A percentile compares a stretch with the other conserved stretches of the same genome.
These are phyloP conservation scores for Schizopygopsis malacanthus DNA, from an alignment of 2,797 vertebrate species.

Conservation along the genomic window DNA sequence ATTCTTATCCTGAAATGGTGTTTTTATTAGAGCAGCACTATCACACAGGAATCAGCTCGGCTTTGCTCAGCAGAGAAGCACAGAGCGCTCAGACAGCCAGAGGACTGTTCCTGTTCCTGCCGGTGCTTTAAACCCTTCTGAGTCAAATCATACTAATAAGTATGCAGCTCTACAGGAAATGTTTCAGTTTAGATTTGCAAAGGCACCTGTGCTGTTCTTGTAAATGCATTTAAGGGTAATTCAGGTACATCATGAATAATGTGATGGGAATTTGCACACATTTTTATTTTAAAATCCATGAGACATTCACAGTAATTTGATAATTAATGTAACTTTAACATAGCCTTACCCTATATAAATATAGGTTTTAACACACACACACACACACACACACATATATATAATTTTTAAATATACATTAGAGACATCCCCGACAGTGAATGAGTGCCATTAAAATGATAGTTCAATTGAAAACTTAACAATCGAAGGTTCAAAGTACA, in stretches of 20 bases:
- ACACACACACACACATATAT: background rate
- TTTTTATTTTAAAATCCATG: background rate
- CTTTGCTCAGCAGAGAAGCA: conserved; percentile 67
- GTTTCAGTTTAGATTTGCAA: conserved; percentile 24
- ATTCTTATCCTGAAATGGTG: conserved; percentile 80
- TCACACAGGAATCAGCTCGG: conserved; percentile 72
- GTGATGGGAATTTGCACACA: background rate
- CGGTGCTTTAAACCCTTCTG: conserved; percentile 31
- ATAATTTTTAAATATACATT: no score
- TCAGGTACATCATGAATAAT: background rate
- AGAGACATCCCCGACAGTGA: background rate
- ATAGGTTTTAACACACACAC: background rate
- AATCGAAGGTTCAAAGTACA: no score
- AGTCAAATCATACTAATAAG: conserved; percentile 50
- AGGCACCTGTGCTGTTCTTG: conserved; percentile 27
- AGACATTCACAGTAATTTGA: background rate
- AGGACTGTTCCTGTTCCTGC: conserved; percentile 36
- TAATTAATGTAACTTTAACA: background rate
- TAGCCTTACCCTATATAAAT: background rate
- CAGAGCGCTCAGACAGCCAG: conserved; percentile 30
- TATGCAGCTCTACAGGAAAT: conserved; percentile 20
- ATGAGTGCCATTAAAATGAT: background rate
- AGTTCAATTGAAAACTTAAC: background rate
- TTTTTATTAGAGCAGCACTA: conserved; percentile 81
- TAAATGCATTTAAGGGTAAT: conserved; percentile 9